Conservation (phyloP, 2,113 vertebrate species). For the Bufo bufo region DNA sequence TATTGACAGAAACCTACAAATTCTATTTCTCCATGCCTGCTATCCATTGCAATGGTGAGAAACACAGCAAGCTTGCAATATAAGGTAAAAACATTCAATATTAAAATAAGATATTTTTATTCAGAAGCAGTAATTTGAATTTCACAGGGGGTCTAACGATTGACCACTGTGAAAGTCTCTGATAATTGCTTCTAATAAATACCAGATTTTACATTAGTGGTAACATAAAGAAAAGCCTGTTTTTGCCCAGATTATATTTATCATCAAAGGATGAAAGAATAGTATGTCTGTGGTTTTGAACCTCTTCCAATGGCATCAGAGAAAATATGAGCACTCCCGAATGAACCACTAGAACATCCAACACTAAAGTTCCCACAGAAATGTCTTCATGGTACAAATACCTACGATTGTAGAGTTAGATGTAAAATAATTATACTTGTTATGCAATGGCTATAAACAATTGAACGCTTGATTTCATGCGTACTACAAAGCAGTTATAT, state of each 20-base stretch:
- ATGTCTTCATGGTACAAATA: neutral
- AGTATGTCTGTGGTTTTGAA: slow-evolving; percentile 13
- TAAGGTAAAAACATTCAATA: neutral
- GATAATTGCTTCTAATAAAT: neutral
- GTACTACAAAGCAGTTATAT: neutral
- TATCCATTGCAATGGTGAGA: neutral
- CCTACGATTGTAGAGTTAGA: neutral
- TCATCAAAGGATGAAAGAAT: neutral
- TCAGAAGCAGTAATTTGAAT: neutral
- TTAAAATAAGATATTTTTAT: neutral
- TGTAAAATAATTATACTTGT: neutral
- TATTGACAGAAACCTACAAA: neutral
- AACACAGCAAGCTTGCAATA: neutral
- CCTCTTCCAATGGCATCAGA: slow-evolving; percentile 7
- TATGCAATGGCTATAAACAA: neutral
- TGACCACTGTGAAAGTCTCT: neutral
- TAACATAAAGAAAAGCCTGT: slow-evolving; percentile 16
- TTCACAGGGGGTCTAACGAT: neutral
- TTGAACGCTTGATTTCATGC: neutral
- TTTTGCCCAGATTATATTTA: neutral
- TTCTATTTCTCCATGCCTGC: neutral
- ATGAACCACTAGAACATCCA: neutral
- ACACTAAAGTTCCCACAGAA: neutral
- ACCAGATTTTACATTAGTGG: neutral
- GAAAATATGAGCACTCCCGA: slow-evolving; percentile 15